Percentiles rank a stretch among this genome's conserved stretches.
Evolutionary conservation across 2,888 invertebrate species (phyloP).

Genomic region (Drosophila fulvimacula): DNA sequence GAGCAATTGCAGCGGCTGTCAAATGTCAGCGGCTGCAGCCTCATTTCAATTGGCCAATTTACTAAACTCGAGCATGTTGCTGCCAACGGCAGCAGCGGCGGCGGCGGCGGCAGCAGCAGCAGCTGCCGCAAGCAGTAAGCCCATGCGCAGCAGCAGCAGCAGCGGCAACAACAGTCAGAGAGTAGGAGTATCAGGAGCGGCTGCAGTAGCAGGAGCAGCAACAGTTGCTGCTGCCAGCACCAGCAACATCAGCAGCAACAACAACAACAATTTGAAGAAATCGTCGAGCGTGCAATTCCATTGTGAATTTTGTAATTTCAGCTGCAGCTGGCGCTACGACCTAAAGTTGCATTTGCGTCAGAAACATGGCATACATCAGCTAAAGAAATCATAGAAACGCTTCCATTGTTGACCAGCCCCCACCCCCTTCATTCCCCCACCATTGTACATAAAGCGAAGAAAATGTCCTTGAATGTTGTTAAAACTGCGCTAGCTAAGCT

Average conservation of each 20-base stretch:
- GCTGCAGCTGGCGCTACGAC: slow-evolving; percentile 85
- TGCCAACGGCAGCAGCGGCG: slow-evolving; percentile 62
- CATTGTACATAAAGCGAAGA: slow-evolving; percentile 27
- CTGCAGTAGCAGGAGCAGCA: neutral
- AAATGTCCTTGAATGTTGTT: slow-evolving; percentile 59
- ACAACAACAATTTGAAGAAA: slow-evolving; percentile 64
- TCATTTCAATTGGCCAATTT: slow-evolving; percentile 83
- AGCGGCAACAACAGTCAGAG: slow-evolving; percentile 27
- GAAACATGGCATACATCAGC: slow-evolving; percentile 84
- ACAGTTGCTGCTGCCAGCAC: neutral
- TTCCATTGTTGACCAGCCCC: slow-evolving; percentile 8
- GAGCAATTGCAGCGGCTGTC: slow-evolving; percentile 80
- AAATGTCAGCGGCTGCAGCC: slow-evolving; percentile 81
- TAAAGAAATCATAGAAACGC: slow-evolving; percentile 82
- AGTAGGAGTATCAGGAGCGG: neutral
- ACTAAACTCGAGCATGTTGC: slow-evolving; percentile 79
- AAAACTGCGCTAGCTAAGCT: slow-evolving; percentile 61
- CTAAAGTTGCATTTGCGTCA: slow-evolving; percentile 84
- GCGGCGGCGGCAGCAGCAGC: slow-evolving; percentile 23
- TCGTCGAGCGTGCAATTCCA: slow-evolving; percentile 79
- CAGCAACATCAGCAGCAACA: slow-evolving; percentile 1
- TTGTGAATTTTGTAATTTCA: slow-evolving; percentile 84
- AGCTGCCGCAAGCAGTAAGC: slow-evolving; percentile 18
- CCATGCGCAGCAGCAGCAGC: slow-evolving; percentile 19
- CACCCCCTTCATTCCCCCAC: neutral